A percentile compares a stretch with the other conserved stretches of the same genome.
Evolutionary conservation across 2,888 invertebrate genomes (phyloP).

Genomic region (Catocala fraxini): DNA sequence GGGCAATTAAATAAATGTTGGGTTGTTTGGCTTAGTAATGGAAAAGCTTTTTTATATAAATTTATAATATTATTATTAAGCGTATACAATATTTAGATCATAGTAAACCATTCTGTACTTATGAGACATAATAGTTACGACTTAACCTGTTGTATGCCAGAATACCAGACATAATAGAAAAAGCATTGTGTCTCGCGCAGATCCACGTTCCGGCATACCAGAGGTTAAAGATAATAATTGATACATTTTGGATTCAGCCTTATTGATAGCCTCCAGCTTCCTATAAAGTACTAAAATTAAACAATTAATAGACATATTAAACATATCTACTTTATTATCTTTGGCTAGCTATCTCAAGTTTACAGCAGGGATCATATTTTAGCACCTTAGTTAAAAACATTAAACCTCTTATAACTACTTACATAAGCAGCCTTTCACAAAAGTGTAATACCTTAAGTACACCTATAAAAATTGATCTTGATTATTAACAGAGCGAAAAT

Average conservation of each 20-base stretch:
- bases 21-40: neutral
- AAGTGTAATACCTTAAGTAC: conserved; percentile 22
- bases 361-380: conserved; percentile 29
- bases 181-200: no score
- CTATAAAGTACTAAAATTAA: conserved; percentile 25
- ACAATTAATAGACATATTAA: conserved; percentile 31
- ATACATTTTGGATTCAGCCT: conserved; percentile 38
- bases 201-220: no score
- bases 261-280: conserved; percentile 18
- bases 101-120: conserved; percentile 2
- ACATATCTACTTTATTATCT: conserved; percentile 43
- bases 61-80: conserved; percentile 11
- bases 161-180: no score
- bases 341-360: conserved; percentile 52
- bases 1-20: conserved; percentile 1
- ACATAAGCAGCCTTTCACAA: conserved; percentile 37
- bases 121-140: neutral
- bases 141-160: no score
- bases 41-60: conserved; percentile 9
- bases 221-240: conserved; percentile 1
- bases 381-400: conserved; percentile 32
- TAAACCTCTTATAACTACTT: conserved; percentile 17
- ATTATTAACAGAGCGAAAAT: conserved; percentile 43
- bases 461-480: conserved; percentile 34
- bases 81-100: conserved; percentile 1